phyloP scores from a whole-genome alignment of 1,140 invertebrate species.

The Nasonia vitripennis region DNA sequence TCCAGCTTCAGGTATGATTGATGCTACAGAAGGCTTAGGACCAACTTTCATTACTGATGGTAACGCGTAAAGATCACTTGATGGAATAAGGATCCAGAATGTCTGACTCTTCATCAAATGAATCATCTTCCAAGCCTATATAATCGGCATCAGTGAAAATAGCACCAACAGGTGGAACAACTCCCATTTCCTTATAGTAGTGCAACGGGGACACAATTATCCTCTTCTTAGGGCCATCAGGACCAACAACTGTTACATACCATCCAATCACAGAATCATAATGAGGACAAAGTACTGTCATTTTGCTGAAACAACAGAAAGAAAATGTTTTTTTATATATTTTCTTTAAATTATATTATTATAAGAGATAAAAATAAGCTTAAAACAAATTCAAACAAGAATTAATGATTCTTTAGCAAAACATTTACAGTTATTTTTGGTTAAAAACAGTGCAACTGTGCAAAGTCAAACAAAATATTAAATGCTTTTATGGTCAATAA shows the following conservation, averaged over 20 bases:
- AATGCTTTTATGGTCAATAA: too few relatives aligned
- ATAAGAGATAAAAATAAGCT: too few relatives aligned
- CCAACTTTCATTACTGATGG: too few relatives aligned
- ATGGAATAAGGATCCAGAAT: background rate
- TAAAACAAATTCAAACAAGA: background rate
- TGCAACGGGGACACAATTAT: background rate
- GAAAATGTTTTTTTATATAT: background rate
- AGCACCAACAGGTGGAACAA: constrained; percentile 9
- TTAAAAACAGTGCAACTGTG: too few relatives aligned
- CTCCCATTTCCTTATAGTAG: background rate
- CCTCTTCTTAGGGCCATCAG: background rate
- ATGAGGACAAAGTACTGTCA: constrained; percentile 2
- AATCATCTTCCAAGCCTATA: background rate
- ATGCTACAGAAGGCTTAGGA: too few relatives aligned
- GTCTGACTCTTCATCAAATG: too few relatives aligned
- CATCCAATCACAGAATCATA: background rate
- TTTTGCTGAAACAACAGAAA: background rate
- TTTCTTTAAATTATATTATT: background rate
- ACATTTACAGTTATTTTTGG: too few relatives aligned
- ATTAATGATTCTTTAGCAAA: background rate
- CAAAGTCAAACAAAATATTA: too few relatives aligned
- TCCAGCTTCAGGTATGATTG: too few relatives aligned
- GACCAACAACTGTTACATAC: background rate
- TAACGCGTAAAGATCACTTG: too few relatives aligned
- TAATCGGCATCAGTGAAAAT: constrained; percentile 1